Percentiles rank a stretch among this genome's conserved stretches.
Conservation (phyloP, 2,113 vertebrate species). For the Noctilio leporinus region DNA sequence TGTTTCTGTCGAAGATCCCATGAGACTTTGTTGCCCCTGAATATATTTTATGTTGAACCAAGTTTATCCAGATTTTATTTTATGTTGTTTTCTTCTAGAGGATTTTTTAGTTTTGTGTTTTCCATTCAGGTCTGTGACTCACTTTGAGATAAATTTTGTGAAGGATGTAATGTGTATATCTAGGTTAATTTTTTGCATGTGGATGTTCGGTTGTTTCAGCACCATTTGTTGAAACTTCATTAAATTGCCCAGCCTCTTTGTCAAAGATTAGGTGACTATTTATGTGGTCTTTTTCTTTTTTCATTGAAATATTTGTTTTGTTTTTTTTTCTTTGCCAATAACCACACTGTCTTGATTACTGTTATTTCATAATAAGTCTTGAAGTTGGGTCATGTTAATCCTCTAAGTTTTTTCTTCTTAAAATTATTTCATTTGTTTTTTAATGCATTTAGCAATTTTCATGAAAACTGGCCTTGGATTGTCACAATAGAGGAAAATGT, state of each 20-base stretch:
- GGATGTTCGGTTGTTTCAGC: not conserved
- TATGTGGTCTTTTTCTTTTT: not conserved
- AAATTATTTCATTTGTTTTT: not conserved
- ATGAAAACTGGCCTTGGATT: not conserved
- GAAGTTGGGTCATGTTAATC: not conserved
- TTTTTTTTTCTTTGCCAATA: not conserved
- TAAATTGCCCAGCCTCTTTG: not conserved
- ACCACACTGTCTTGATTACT: not conserved
- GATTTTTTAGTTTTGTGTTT: not conserved
- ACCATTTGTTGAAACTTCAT: not conserved
- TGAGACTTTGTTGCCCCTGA: not conserved
- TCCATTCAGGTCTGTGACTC: not conserved
- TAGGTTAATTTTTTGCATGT: not conserved
- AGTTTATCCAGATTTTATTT: not conserved
- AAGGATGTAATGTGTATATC: not conserved
- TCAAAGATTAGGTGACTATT: not conserved
- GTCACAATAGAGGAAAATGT: constrained; percentile 23
- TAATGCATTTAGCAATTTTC: not conserved
- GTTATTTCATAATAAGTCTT: not conserved
- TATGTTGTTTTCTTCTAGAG: not conserved
- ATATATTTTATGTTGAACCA: not conserved
- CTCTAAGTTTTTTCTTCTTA: not conserved
- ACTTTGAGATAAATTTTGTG: not conserved
- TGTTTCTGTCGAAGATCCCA: not conserved
- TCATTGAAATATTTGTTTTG: not conserved